Evolutionary conservation across 2,797 vertebrate genomes (phyloP).

Genomic region (Kryptopterus vitreolus): DNA sequence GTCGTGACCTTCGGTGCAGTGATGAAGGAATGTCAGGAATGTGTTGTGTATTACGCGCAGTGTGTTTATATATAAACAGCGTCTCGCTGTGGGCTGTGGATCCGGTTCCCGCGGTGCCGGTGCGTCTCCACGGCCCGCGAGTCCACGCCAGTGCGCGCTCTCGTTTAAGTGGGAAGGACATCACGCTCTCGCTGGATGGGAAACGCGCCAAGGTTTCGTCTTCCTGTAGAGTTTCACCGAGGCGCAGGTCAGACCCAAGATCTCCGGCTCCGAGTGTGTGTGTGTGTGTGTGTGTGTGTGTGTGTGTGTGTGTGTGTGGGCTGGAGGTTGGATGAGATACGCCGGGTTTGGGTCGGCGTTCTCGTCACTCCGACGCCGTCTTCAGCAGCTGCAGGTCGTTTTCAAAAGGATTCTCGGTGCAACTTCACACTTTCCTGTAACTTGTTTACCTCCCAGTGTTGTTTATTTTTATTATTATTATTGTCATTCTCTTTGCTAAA

Average conservation of each 20-base stretch:
- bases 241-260: slow-evolving; percentile 7
- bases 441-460: no score
- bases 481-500: no score
- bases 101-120: slow-evolving; percentile 9
- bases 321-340: slow-evolving; percentile 11
- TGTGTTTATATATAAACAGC: slow-evolving; percentile 1
- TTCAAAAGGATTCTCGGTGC: no score
- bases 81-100: slow-evolving; percentile 6
- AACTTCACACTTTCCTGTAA: no score
- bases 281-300: no score
- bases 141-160: slow-evolving; percentile 14
- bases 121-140: background rate
- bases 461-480: no score
- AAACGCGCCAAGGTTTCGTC: slow-evolving; percentile 7
- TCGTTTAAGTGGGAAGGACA: slow-evolving; percentile 27
- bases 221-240: slow-evolving; percentile 17
- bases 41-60: background rate
- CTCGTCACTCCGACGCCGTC: background rate
- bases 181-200: slow-evolving; percentile 8
- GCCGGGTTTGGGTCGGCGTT: background rate
- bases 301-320: slow-evolving; percentile 16
- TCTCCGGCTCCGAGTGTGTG: background rate
- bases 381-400: no score
- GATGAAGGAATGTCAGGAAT: background rate
- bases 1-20: background rate